Conservation (phyloP, 2,888 invertebrate species). For the Chalcosyrphus nemorum region DNA sequence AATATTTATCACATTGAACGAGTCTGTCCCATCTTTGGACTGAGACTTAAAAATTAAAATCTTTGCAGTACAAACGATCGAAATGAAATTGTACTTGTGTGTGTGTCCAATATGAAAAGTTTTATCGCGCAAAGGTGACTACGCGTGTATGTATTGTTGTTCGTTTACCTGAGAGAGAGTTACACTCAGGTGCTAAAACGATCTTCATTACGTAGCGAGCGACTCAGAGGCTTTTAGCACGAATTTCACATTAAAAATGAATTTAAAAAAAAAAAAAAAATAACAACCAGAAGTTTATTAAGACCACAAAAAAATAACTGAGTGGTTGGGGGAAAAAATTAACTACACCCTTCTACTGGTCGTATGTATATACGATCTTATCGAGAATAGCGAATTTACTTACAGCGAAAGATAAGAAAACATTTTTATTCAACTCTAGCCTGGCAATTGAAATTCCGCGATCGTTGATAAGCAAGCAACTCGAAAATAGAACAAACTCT, state of each 20-base stretch:
- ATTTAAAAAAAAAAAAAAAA: constrained; percentile 5
- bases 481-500: constrained; percentile 11
- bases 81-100: constrained; percentile 19
- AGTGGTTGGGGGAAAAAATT: constrained; percentile 24
- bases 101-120: not conserved
- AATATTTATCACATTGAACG: not conserved
- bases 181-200: constrained; percentile 61
- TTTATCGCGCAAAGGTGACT: constrained; percentile 52
- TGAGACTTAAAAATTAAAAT: constrained; percentile 2
- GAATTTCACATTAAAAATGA: constrained; percentile 24
- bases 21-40: not conserved
- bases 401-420: constrained; percentile 50
- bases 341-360: constrained; percentile 35
- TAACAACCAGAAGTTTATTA: not conserved
- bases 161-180: constrained; percentile 44
- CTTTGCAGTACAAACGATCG: constrained; percentile 1
- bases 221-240: constrained; percentile 32
- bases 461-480: constrained; percentile 24
- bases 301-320: constrained; percentile 1
- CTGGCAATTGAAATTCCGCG: constrained; percentile 17
- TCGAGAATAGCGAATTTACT: constrained; percentile 33
- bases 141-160: constrained; percentile 23
- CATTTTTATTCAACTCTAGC: constrained; percentile 33
- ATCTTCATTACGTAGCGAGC: constrained; percentile 47
- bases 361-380: constrained; percentile 51